Evolutionary conservation across 2,113 vertebrate species (phyloP).

Genomic region (Bettongia penicillata): DNA sequence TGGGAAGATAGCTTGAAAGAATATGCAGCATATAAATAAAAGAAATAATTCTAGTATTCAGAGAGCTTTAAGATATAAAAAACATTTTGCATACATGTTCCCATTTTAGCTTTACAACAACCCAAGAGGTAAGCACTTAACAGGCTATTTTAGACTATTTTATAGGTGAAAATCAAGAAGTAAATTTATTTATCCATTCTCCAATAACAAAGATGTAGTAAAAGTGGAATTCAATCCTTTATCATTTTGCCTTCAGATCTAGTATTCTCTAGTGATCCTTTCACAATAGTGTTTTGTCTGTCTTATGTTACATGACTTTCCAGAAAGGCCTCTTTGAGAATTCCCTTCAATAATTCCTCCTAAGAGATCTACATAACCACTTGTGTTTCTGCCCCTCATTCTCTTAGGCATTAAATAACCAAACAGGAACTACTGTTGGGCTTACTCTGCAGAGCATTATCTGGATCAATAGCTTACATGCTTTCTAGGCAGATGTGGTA

Average conservation of each 20-base stretch:
- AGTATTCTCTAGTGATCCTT: background rate
- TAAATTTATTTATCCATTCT: background rate
- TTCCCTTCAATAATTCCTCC: constrained; percentile 12
- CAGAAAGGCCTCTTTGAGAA: background rate
- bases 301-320: background rate
- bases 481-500: constrained; percentile 53
- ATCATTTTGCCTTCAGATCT: background rate
- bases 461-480: constrained; percentile 70
- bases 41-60: background rate
- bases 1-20: background rate
- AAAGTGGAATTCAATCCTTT: background rate
- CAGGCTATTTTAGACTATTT: background rate
- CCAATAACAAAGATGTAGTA: background rate
- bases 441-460: constrained; percentile 63
- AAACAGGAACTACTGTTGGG: constrained; percentile 46
- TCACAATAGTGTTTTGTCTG: background rate
- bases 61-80: background rate
- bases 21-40: background rate
- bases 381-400: constrained; percentile 40
- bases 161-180: background rate
- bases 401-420: constrained; percentile 66
- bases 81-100: background rate
- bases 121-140: background rate
- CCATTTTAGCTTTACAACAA: background rate
- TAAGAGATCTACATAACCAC: constrained; percentile 44